Evolutionary conservation across 2,113 vertebrate genomes (phyloP), one percentile per base, ranked within the genome.

Genomic region (Holacanthus passer): DNA sequence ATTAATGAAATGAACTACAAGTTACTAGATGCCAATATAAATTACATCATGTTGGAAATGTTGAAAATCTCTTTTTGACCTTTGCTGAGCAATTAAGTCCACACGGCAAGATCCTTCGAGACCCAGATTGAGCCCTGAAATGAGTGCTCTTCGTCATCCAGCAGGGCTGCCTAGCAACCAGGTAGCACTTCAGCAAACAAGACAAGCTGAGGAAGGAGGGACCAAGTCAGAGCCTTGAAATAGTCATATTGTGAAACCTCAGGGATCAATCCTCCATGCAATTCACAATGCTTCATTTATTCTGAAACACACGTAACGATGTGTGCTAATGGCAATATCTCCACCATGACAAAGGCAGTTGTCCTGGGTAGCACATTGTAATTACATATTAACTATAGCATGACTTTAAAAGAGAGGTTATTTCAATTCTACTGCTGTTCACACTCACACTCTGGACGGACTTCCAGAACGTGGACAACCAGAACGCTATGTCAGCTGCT

Each of bases 91-190:
- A 80, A 73, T 92, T 79, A 62, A 80, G 65, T 81, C 58, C 69
- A 75, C 14, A 12, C 41, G 22, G 62, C 77, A 70, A 68, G 48
- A 71, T 68, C 71, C 65, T 78, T 35, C 43, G 50, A 82, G 74
- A 88, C 62, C 50, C 82, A 86, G 60, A 84, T 78, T 45, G 14
- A 89, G 31, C 73, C 60, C 43, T 88, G 52, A 72, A 83, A 83
- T 60, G 47, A 84, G 74, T 48, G 2, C 35, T 47, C 55, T 66
- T 73, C 24, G 20, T 89, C 87, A 85, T 83, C 48, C 37, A 53
- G 58, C 48, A 47, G 20, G 52, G 86, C 83, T 94, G 92, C 93
- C 35, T 93, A 88, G 92, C 90, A 95, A 94, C 93, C 89, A 90
- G 87, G 88, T 87, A 82, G 73, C 4, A 11, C 79, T 72, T 75